A percentile compares a stretch with the other conserved stretches of the same genome.
These are phyloP conservation scores for Caenorhabditis sp. DNA, from an alignment of 2,888 invertebrate genomes.

Conservation along the genomic window DNA sequence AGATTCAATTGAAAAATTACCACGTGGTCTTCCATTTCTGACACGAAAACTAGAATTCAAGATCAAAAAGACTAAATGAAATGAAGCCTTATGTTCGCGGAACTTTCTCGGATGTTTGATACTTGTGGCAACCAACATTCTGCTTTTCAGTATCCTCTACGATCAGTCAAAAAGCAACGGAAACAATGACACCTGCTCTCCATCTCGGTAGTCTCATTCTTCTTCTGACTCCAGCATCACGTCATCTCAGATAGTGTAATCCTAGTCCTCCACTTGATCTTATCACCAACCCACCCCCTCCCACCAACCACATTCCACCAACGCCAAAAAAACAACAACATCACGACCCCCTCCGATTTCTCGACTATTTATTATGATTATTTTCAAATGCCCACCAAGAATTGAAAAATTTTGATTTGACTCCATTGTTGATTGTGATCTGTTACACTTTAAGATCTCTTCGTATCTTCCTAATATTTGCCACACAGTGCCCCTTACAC, in stretches of 20 bases:
- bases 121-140: no score
- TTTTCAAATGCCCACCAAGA: slow-evolving; percentile 9
- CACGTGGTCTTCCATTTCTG: not conserved
- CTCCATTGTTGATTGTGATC: slow-evolving; percentile 55
- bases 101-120: not conserved
- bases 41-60: not conserved
- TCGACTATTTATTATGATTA: slow-evolving; percentile 8
- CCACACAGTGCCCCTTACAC: slow-evolving; percentile 18
- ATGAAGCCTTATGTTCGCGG: not conserved
- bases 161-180: slow-evolving; percentile 48
- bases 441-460: slow-evolving; percentile 40
- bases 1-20: not conserved
- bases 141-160: slow-evolving; percentile 56
- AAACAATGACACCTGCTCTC: slow-evolving; percentile 48
- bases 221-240: slow-evolving; percentile 21
- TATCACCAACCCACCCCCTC: slow-evolving; percentile 23
- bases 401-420: slow-evolving; percentile 31
- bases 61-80: slow-evolving; percentile 3
- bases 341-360: not conserved
- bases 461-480: slow-evolving; percentile 5
- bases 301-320: slow-evolving; percentile 2
- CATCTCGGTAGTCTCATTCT: slow-evolving; percentile 16
- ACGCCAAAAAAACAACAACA: not conserved
- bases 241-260: slow-evolving; percentile 34
- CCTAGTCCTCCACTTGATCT: slow-evolving; percentile 24